A percentile compares a stretch with the other conserved stretches of the same genome.
Conservation (phyloP, 2,888 invertebrate genomes). For the Oeneis ivallda region DNA sequence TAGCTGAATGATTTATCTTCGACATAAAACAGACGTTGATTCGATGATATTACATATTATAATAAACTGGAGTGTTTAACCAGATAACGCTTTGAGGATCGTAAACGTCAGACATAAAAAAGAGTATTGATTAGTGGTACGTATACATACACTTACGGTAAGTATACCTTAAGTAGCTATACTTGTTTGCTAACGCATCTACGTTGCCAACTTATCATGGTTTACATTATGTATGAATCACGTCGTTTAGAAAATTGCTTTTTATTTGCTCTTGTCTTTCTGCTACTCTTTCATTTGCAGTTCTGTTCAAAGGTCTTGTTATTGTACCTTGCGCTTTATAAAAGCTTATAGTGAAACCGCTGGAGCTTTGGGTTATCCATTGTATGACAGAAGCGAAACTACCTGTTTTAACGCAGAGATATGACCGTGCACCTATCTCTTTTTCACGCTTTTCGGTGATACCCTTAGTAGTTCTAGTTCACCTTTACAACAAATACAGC, state of each 20-base stretch:
- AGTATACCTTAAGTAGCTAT: neutral
- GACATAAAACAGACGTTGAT: slow-evolving; percentile 19
- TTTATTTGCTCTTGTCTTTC: neutral
- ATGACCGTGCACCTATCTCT: no score
- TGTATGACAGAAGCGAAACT: no score
- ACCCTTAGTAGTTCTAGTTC: no score
- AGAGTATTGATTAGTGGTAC: slow-evolving; percentile 19
- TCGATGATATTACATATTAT: slow-evolving; percentile 11
- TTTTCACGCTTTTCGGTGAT: no score
- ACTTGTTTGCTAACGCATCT: neutral
- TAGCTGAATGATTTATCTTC: slow-evolving; percentile 11
- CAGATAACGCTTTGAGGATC: slow-evolving; percentile 11
- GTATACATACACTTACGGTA: neutral
- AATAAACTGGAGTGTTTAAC: slow-evolving; percentile 13
- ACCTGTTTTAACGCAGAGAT: no score
- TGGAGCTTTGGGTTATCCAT: no score
- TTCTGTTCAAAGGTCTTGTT: neutral
- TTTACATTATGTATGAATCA: slow-evolving; percentile 5
- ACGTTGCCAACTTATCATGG: neutral
- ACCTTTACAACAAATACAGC: no score
- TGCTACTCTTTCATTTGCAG: neutral
- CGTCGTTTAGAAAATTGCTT: neutral
- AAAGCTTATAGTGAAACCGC: no score
- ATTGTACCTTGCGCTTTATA: no score
- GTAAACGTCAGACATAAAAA: slow-evolving; percentile 17